A percentile compares a stretch with the other conserved stretches of the same genome.
Conservation (phyloP, 1,140 invertebrate genomes). For the Papilio aristodemus region DNA sequence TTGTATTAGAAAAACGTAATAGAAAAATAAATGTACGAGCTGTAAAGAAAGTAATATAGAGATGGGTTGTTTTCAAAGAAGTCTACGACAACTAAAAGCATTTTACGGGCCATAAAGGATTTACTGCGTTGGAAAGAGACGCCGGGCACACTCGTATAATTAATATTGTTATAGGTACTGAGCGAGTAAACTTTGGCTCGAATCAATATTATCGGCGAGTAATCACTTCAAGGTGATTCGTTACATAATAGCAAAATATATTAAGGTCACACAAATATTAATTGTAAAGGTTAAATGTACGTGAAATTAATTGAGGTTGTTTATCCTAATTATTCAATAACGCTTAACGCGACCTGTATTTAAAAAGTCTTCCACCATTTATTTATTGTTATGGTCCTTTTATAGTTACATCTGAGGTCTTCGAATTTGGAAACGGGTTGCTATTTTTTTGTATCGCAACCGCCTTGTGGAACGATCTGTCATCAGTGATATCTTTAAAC, state of each 20-base stretch:
- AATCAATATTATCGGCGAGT: constrained; percentile 6
- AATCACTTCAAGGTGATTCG: too few relatives aligned
- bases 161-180: constrained; percentile 25
- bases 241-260: background rate
- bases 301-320: too few relatives aligned
- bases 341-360: too few relatives aligned
- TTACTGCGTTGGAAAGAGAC: constrained; percentile 37
- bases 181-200: constrained; percentile 10
- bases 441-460: too few relatives aligned
- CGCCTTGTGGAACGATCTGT: too few relatives aligned
- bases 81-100: constrained; percentile 32
- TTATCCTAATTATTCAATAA: too few relatives aligned
- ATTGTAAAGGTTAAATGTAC: background rate
- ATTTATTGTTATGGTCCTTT: too few relatives aligned
- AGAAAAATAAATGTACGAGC: constrained; percentile 27
- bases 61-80: constrained; percentile 33
- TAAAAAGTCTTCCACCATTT: too few relatives aligned
- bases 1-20: background rate
- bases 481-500: too few relatives aligned
- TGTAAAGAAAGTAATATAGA: constrained; percentile 31
- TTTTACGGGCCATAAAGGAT: constrained; percentile 44
- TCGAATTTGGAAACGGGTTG: too few relatives aligned
- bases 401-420: too few relatives aligned
- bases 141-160: constrained; percentile 18
- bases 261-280: too few relatives aligned